A percentile compares a stretch with the other conserved stretches of the same genome.
Evolutionary conservation across 2,888 invertebrate species (phyloP).

Genomic region (Drosophila hamatofila): DNA sequence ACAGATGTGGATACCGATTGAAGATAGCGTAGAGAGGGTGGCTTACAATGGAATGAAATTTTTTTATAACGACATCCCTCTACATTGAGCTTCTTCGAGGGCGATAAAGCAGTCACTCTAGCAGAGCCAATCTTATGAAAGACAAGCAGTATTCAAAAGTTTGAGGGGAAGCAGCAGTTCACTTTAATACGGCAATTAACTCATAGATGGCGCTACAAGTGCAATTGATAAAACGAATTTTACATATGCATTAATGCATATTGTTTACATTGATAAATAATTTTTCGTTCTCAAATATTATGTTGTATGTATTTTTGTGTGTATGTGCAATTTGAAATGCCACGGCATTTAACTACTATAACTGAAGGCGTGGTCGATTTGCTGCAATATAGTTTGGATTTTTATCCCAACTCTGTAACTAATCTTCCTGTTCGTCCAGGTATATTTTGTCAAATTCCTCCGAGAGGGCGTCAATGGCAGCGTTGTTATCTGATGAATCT

Average conservation of each 20-base stretch:
- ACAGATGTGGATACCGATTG: neutral
- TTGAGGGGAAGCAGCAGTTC: neutral
- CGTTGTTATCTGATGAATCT: neutral
- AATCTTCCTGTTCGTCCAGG: conserved; percentile 34
- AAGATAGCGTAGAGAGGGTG: conserved; percentile 24
- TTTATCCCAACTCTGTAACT: neutral
- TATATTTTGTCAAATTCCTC: neutral
- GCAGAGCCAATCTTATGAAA: neutral
- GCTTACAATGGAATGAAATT: neutral
- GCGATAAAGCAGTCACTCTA: neutral
- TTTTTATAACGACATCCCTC: conserved; percentile 24
- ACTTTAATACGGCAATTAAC: neutral
- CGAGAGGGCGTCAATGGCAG: neutral
- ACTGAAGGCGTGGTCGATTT: neutral
- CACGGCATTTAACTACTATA: conserved; percentile 6
- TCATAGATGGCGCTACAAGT: neutral
- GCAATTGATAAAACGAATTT: neutral
- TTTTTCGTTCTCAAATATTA: neutral
- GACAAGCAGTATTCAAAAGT: neutral
- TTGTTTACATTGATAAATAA: no score
- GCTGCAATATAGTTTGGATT: neutral
- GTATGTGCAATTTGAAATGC: conserved; percentile 4
- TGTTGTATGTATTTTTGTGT: neutral
- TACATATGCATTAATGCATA: neutral
- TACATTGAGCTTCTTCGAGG: neutral